phyloP scores from a whole-genome alignment of 2,888 invertebrate species.

The Rhyacophila evoluta region DNA sequence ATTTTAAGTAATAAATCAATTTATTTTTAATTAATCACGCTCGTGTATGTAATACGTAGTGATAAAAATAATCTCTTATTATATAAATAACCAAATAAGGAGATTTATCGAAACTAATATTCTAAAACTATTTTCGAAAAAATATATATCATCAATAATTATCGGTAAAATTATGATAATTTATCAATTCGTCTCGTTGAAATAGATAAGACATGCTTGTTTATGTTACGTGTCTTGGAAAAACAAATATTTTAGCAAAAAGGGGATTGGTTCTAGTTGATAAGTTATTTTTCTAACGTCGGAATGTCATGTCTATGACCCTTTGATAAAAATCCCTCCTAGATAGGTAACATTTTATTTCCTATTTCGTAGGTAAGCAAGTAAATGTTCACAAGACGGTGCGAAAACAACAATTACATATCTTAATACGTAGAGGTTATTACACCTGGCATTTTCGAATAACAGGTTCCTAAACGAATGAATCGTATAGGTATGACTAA shows the following conservation, averaged over 20 bases:
- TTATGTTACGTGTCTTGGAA: neutral
- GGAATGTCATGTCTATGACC: slow-evolving; percentile 7
- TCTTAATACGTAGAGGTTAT: neutral
- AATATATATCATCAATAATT: neutral
- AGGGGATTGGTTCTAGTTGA: neutral
- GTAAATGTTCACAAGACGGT: neutral
- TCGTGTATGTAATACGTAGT: too few species aligned
- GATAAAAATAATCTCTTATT: too few species aligned
- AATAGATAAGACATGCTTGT: neutral
- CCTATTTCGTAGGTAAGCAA: neutral
- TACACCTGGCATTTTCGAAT: slow-evolving; percentile 18
- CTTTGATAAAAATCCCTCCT: neutral
- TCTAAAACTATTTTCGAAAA: neutral
- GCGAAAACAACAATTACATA: neutral
- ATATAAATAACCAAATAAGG: too few species aligned
- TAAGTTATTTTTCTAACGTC: neutral
- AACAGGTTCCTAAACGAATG: neutral
- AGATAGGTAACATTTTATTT: neutral
- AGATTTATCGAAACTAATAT: too few species aligned
- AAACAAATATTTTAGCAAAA: slow-evolving; percentile 8
- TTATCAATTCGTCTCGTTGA: neutral
- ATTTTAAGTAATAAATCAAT: too few species aligned
- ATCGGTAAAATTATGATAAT: neutral
- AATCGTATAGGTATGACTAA: neutral
- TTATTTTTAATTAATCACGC: too few species aligned